Conservation (phyloP, 2,113 vertebrate genomes). For the Entelurus aequoreus region DNA sequence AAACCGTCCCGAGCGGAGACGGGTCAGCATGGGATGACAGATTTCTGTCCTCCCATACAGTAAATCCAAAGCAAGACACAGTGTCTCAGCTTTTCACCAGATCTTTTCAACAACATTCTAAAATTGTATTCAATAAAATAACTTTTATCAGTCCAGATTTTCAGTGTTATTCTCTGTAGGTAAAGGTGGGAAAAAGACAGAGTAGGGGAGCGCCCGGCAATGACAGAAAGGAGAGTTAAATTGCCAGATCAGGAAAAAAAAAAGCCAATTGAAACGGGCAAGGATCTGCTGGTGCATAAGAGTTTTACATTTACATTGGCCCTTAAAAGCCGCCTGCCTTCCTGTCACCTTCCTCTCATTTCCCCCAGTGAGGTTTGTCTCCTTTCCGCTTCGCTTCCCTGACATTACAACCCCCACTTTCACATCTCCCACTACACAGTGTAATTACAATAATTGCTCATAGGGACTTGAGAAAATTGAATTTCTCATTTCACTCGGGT, state of each 20-base stretch:
- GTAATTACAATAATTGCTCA: conserved; percentile 64
- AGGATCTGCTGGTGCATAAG: conserved; percentile 8
- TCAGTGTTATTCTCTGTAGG: not conserved
- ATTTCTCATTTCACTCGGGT: conserved; percentile 43
- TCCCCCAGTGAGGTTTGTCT: conserved; percentile 29
- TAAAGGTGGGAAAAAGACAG: not conserved
- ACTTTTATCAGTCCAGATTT: not conserved
- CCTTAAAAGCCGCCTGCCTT: conserved; percentile 28
- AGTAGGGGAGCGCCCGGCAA: conserved; percentile 4
- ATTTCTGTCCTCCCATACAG: too few species aligned
- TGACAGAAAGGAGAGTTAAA: not conserved
- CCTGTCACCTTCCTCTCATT: conserved; percentile 23
- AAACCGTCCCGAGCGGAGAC: too few species aligned
- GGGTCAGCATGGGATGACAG: too few species aligned
- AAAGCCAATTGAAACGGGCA: conserved; percentile 7
- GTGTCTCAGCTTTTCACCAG: not conserved
- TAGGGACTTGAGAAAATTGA: conserved; percentile 54
- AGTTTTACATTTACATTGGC: conserved; percentile 25
- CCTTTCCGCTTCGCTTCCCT: conserved; percentile 41
- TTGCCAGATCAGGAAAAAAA: conserved; percentile 11
- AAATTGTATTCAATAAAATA: not conserved
- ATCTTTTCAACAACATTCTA: not conserved
- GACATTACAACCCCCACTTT: conserved; percentile 31
- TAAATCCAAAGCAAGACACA: too few species aligned
- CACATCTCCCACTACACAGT: conserved; percentile 38